These are phyloP conservation scores for Oncorhynchus masou DNA, from an alignment of 2,113 vertebrate genomes.

Conservation along the genomic window DNA sequence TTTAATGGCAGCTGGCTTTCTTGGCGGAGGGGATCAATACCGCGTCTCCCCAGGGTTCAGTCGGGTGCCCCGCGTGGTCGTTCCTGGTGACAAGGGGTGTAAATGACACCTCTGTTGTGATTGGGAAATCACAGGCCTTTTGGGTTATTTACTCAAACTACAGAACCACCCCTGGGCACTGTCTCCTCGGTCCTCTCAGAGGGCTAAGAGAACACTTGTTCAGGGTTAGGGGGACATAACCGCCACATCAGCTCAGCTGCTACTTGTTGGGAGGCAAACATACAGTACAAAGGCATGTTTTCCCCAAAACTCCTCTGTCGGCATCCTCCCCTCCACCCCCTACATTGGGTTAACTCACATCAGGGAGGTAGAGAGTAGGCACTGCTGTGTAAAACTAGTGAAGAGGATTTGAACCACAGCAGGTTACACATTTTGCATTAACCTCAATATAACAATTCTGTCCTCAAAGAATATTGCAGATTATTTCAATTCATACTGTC, in stretches of 20 bases:
- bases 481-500: too few relatives aligned
- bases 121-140: slow-evolving; percentile 58
- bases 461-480: too few relatives aligned
- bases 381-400: neutral
- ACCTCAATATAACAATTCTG: too few relatives aligned
- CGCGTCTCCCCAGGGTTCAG: slow-evolving; percentile 69
- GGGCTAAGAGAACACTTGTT: slow-evolving; percentile 52
- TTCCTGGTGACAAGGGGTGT: slow-evolving; percentile 46
- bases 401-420: neutral
- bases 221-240: slow-evolving; percentile 17
- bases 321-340: neutral
- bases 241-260: neutral
- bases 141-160: slow-evolving; percentile 54
- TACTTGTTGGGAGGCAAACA: slow-evolving; percentile 10
- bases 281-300: neutral
- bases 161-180: slow-evolving; percentile 10
- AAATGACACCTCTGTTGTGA: slow-evolving; percentile 69
- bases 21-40: slow-evolving; percentile 83
- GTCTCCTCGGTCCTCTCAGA: neutral
- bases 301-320: neutral
- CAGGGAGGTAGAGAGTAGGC: neutral
- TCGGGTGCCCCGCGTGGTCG: slow-evolving; percentile 57
- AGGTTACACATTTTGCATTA: too few relatives aligned
- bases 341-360: neutral
- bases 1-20: slow-evolving; percentile 81